Evolutionary conservation across 2,888 invertebrate genomes (phyloP).

Genomic region (Drosophila nigricruria): DNA sequence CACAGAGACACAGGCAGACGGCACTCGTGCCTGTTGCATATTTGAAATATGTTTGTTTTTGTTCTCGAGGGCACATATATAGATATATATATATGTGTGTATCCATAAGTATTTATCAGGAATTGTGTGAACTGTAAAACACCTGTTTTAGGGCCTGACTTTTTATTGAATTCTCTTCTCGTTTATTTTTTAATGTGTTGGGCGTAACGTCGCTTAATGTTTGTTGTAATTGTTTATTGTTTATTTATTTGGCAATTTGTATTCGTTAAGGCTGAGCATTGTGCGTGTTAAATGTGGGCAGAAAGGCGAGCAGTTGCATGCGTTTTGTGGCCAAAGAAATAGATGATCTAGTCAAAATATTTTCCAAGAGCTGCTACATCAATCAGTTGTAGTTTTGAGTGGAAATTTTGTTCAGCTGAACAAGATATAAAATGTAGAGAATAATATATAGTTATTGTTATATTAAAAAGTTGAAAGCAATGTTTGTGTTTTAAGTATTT

Average conservation of each 20-base stretch:
- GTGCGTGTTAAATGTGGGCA: conserved; percentile 17
- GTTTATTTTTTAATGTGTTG: conserved; percentile 24
- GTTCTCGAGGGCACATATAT: conserved; percentile 28
- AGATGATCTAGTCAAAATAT: conserved; percentile 11
- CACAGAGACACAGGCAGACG: conserved; percentile 22
- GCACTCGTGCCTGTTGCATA: conserved; percentile 31
- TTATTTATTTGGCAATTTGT: conserved; percentile 52
- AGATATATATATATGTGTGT: conserved; percentile 20
- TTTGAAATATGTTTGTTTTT: conserved; percentile 75
- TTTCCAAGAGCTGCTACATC: conserved; percentile 5
- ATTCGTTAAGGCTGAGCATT: conserved; percentile 49
- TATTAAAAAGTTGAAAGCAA: not conserved
- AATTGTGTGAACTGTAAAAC: conserved; percentile 75
- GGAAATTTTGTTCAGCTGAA: too few relatives aligned
- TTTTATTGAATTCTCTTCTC: conserved; percentile 19
- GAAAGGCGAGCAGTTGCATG: not conserved
- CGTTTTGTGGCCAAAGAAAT: not conserved
- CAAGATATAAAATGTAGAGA: not conserved
- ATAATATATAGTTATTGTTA: not conserved
- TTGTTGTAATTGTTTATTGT: conserved; percentile 55
- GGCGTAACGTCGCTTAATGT: conserved; percentile 56
- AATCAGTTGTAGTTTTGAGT: not conserved
- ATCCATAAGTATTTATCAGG: conserved; percentile 49
- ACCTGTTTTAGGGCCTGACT: conserved; percentile 57
- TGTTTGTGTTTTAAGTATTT: not conserved